Conservation (phyloP, 2,888 invertebrate genomes). For the Epiblema foenella region DNA sequence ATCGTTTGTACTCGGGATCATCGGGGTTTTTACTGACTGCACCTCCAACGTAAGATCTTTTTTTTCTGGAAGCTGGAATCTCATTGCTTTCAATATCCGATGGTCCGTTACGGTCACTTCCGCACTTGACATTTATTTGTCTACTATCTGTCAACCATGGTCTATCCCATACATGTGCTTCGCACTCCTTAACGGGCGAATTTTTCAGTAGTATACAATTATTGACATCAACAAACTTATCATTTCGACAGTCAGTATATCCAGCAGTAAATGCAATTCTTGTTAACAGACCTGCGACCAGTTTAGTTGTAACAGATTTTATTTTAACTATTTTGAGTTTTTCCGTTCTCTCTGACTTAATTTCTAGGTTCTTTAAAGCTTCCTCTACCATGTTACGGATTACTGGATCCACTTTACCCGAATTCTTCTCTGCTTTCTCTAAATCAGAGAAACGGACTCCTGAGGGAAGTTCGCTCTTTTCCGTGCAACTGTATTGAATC, state of each 20-base stretch:
- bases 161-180: constrained; percentile 80
- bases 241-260: constrained; percentile 80
- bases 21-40: neutral
- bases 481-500: constrained; percentile 63
- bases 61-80: constrained; percentile 45
- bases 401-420: constrained; percentile 54
- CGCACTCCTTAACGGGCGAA: constrained; percentile 62
- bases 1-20: constrained; percentile 47
- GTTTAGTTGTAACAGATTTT: constrained; percentile 74
- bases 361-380: constrained; percentile 70
- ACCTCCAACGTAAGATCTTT: constrained; percentile 46
- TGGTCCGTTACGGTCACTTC: constrained; percentile 46
- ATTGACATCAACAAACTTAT: constrained; percentile 53
- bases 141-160: constrained; percentile 83
- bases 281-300: constrained; percentile 83
- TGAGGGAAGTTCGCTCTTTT: constrained; percentile 53
- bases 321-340: constrained; percentile 72
- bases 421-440: constrained; percentile 45
- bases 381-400: constrained; percentile 65
- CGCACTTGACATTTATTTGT: constrained; percentile 68
- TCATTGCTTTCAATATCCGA: constrained; percentile 43
- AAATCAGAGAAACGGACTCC: constrained; percentile 57
- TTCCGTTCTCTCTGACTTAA: constrained; percentile 63
- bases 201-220: constrained; percentile 62
- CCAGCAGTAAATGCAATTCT: constrained; percentile 85